These are phyloP conservation scores for Caenorhabditis sp. DNA, from an alignment of 2,888 invertebrate genomes.

Conservation along the genomic window DNA sequence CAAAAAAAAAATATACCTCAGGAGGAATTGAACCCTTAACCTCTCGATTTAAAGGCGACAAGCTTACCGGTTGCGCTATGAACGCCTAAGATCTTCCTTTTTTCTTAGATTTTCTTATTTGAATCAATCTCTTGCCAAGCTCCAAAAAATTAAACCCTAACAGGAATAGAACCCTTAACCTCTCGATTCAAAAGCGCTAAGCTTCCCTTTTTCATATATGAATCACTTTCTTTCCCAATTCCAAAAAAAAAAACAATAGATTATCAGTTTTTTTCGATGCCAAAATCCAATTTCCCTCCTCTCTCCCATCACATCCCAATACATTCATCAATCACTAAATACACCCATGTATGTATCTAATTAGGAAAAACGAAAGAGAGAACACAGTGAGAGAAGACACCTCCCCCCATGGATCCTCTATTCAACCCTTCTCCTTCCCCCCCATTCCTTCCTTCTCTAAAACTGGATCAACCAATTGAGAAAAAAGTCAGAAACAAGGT, in stretches of 20 bases:
- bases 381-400: not conserved
- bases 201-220: not conserved
- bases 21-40: too few relatives aligned
- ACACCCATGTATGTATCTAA: not conserved
- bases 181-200: too few relatives aligned
- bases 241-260: not conserved
- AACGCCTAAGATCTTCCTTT: too few relatives aligned
- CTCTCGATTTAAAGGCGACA: too few relatives aligned
- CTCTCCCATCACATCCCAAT: not conserved
- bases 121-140: too few relatives aligned
- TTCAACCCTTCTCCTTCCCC: not conserved
- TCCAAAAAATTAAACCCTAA: too few relatives aligned
- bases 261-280: not conserved
- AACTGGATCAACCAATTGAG: conserved; percentile 1
- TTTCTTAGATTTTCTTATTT: too few relatives aligned
- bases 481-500: conserved; percentile 1
- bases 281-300: not conserved
- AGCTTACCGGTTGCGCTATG: too few relatives aligned
- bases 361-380: not conserved
- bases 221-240: not conserved
- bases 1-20: too few relatives aligned
- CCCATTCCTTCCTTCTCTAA: not conserved
- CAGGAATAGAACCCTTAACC: too few relatives aligned
- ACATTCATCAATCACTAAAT: not conserved
- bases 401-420: not conserved